phyloP scores from a whole-genome alignment of 2,888 invertebrate species.

The Cantharis lateralis region DNA sequence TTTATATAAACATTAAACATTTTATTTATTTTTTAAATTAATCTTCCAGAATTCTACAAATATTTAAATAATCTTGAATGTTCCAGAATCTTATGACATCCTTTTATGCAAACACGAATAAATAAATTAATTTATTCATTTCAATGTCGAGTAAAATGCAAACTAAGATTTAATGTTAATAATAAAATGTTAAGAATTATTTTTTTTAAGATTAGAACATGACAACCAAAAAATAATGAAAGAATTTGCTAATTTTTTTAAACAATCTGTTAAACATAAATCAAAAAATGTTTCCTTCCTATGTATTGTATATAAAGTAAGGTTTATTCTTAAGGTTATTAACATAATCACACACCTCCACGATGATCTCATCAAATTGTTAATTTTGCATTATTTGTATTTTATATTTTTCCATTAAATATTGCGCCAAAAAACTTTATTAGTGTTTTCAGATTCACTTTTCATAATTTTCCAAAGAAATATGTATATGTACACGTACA shows the following conservation, averaged over 20 bases:
- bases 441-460: too few relatives aligned
- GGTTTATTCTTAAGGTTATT: neutral
- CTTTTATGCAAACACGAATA: too few relatives aligned
- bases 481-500: too few relatives aligned
- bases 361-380: neutral
- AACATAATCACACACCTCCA: neutral
- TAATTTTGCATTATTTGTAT: neutral
- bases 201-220: neutral
- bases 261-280: neutral
- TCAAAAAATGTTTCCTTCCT: neutral
- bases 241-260: neutral
- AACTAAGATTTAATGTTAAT: neutral
- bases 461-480: too few relatives aligned
- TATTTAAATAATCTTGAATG: too few relatives aligned
- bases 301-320: neutral
- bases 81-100: too few relatives aligned
- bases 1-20: too few relatives aligned
- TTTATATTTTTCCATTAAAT: neutral
- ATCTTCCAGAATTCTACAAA: too few relatives aligned
- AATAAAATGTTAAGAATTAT: too few relatives aligned
- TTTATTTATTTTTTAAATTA: too few relatives aligned
- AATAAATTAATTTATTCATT: too few relatives aligned
- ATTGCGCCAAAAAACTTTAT: neutral
- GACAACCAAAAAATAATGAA: neutral
- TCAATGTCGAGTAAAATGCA: too few relatives aligned